Conservation (phyloP, 2,797 vertebrate species). For the Melanotaenia maccullochi region DNA sequence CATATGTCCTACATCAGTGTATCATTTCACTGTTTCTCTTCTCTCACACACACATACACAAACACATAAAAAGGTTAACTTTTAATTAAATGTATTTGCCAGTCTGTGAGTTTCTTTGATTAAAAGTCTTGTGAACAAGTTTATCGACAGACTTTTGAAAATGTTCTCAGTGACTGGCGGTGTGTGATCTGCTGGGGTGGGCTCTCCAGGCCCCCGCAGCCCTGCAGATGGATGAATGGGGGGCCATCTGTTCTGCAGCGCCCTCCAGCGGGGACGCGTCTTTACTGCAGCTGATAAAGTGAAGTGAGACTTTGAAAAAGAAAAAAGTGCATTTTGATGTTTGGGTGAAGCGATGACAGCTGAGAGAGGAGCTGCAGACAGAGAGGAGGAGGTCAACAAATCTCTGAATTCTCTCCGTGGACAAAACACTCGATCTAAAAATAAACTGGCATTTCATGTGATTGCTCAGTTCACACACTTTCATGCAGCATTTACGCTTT, state of each 20-base stretch:
- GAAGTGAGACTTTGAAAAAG: not conserved
- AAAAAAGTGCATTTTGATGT: not conserved
- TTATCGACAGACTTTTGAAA: too few species aligned
- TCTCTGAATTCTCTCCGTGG: not conserved
- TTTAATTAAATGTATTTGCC: too few species aligned
- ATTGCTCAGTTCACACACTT: conserved; percentile 38
- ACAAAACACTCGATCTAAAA: conserved; percentile 17
- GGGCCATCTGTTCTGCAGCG: conserved; percentile 30
- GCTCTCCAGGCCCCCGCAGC: too few species aligned
- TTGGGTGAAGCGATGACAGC: conserved; percentile 10
- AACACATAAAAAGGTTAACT: too few species aligned
- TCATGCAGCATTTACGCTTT: conserved; percentile 12
- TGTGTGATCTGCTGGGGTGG: too few species aligned
- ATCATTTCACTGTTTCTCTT: too few species aligned
- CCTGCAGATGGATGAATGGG: too few species aligned
- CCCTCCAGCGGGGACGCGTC: conserved; percentile 27
- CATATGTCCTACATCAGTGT: too few species aligned
- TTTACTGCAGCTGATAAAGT: conserved; percentile 10
- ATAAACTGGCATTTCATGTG: conserved; percentile 44
- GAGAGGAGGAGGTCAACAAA: not conserved
- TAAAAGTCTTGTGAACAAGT: too few species aligned
- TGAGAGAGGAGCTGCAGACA: not conserved
- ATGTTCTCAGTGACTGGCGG: too few species aligned
- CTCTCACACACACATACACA: too few species aligned
- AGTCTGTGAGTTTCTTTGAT: too few species aligned